Conservation (phyloP, 2,113 vertebrate species). For the Pseudorectes ferrugineus region DNA sequence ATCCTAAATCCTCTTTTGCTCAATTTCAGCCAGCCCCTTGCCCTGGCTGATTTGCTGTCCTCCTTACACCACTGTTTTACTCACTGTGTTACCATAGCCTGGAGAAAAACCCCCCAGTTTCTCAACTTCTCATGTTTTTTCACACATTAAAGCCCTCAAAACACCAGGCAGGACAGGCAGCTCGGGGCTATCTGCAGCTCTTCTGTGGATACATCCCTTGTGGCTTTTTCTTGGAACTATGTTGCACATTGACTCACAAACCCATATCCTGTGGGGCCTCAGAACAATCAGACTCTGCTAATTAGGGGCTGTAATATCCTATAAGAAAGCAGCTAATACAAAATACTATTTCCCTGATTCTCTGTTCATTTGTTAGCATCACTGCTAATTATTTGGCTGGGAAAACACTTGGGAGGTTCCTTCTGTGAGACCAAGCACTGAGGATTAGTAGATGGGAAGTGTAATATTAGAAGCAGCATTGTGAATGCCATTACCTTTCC, state of each 20-base stretch:
- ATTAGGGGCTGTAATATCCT: neutral
- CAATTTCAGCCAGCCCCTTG: neutral
- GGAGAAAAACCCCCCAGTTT: neutral
- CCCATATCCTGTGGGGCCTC: neutral
- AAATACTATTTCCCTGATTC: neutral
- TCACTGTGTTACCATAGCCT: neutral
- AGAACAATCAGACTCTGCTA: neutral
- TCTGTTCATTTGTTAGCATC: neutral
- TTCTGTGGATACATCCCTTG: neutral
- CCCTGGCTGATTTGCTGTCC: neutral
- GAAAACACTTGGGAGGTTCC: neutral
- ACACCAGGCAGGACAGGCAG: neutral
- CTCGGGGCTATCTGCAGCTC: neutral
- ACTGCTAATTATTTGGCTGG: neutral
- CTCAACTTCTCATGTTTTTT: neutral
- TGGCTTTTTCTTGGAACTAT: neutral
- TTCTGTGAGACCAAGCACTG: neutral
- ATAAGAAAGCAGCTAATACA: neutral
- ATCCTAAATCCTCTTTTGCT: neutral
- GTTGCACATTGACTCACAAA: neutral
- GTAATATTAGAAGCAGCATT: conserved; percentile 5
- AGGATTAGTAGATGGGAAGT: neutral
- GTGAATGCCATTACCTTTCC: conserved; percentile 1
- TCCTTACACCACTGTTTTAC: neutral
- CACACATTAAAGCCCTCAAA: neutral